Conservation (phyloP, 2,888 invertebrate species). For the Alitta virens region DNA sequence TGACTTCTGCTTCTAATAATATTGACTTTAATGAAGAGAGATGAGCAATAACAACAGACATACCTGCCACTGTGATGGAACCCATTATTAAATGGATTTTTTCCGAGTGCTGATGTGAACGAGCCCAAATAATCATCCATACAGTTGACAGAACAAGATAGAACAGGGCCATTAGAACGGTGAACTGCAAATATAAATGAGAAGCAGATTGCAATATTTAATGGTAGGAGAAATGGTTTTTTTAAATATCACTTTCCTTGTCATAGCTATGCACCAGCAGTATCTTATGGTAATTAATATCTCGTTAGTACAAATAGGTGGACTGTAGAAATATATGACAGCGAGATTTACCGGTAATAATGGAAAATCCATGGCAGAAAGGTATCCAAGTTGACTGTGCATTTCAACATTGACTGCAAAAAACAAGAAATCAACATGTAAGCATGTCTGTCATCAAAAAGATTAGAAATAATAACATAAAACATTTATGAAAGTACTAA, state of each 20-base stretch:
- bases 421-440: not conserved
- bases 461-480: too few species aligned
- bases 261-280: too few species aligned
- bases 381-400: conserved; percentile 8
- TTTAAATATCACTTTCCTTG: too few species aligned
- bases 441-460: too few species aligned
- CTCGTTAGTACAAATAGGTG: too few species aligned
- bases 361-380: conserved; percentile 13
- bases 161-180: conserved; percentile 22
- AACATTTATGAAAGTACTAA: too few species aligned
- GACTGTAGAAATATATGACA: too few species aligned
- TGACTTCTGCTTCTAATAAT: too few species aligned
- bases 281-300: too few species aligned
- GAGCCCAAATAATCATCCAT: conserved; percentile 27
- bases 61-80: conserved; percentile 27
- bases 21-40: too few species aligned
- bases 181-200: conserved; percentile 19
- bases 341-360: conserved; percentile 7
- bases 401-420: conserved; percentile 11
- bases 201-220: too few species aligned
- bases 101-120: conserved; percentile 24
- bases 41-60: not conserved
- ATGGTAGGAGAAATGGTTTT: too few species aligned
- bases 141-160: conserved; percentile 25
- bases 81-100: conserved; percentile 29